phyloP scores from a whole-genome alignment of 2,888 invertebrate genomes.

The Eupithecia vulgata region DNA sequence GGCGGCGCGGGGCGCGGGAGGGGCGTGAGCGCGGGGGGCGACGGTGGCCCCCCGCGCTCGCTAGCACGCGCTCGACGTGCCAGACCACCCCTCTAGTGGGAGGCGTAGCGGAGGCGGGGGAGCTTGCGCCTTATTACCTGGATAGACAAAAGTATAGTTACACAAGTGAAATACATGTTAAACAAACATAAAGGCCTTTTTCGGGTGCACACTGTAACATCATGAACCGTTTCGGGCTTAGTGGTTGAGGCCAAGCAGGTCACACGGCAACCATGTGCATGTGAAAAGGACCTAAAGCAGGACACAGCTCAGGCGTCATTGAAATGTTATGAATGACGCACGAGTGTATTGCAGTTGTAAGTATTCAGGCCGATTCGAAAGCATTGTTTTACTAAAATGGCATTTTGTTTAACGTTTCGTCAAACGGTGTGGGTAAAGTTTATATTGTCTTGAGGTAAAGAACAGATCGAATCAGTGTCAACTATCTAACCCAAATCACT shows the following conservation, averaged over 20 bases:
- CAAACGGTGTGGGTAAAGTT: neutral
- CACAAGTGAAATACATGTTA: neutral
- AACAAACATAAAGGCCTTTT: neutral
- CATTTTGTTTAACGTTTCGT: neutral
- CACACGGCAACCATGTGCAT: neutral
- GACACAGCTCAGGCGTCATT: neutral
- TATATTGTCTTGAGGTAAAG: neutral
- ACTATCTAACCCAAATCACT: neutral
- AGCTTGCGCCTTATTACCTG: conserved; percentile 85
- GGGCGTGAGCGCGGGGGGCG: conserved; percentile 52
- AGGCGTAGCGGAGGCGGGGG: conserved; percentile 85
- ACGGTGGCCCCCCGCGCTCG: conserved; percentile 73
- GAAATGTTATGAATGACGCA: neutral
- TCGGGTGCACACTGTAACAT: neutral
- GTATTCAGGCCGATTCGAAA: neutral
- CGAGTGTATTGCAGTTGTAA: neutral
- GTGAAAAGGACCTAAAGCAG: neutral
- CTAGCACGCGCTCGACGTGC: conserved; percentile 82
- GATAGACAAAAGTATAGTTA: conserved; percentile 10
- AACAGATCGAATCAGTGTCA: neutral
- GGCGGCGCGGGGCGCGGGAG: conserved; percentile 38
- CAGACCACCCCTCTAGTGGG: conserved; percentile 83
- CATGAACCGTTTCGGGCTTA: neutral
- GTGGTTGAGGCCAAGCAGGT: too few relatives aligned
- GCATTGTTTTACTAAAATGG: neutral